Evolutionary conservation across 2,797 vertebrate genomes (phyloP).

Genomic region (Rallus crepitans): DNA sequence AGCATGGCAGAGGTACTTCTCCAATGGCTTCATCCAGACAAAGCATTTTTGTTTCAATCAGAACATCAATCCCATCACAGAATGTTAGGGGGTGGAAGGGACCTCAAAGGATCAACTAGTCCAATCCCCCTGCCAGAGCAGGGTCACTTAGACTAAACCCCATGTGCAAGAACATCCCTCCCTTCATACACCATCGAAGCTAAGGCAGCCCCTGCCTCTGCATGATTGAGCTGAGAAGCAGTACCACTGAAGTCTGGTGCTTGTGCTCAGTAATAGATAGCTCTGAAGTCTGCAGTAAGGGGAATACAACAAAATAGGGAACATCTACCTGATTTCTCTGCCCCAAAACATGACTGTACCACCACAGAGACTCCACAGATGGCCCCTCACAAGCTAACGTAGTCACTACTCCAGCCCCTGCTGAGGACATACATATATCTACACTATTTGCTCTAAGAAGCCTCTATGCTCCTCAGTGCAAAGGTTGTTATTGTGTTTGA

Average conservation of each 20-base stretch:
- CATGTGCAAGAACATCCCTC: neutral
- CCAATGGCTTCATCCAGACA: neutral
- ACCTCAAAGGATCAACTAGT: too few species aligned
- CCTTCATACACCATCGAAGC: neutral
- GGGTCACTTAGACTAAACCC: too few species aligned
- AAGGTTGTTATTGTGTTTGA: neutral
- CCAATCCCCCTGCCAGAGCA: too few species aligned
- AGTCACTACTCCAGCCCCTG: neutral
- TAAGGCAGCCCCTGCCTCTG: neutral
- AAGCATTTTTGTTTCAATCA: neutral
- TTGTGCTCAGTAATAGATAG: neutral
- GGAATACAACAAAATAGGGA: neutral
- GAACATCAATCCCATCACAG: neutral
- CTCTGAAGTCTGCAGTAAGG: neutral
- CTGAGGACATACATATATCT: neutral
- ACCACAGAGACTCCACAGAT: neutral
- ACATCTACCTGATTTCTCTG: neutral
- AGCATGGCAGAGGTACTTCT: neutral
- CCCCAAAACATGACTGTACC: neutral
- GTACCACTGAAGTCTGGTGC: neutral
- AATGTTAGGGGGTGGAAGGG: too few species aligned
- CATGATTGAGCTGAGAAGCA: neutral
- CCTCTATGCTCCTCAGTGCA: neutral
- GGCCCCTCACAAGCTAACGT: neutral
- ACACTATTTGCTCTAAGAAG: neutral